Conservation (phyloP, 2,113 vertebrate genomes). For the Eulemur macaco region DNA sequence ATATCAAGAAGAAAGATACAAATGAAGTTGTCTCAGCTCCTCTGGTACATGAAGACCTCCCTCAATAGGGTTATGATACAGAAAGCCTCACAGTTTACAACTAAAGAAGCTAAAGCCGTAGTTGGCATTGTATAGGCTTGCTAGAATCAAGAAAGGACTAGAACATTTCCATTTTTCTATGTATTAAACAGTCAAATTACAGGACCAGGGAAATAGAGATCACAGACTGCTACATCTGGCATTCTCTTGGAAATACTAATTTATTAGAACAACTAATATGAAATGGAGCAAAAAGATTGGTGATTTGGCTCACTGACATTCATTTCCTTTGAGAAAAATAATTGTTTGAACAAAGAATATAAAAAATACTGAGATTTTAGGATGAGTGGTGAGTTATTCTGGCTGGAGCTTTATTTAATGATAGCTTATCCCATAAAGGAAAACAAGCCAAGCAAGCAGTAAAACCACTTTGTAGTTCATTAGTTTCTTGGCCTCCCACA, state of each 20-base stretch:
- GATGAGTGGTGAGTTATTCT: not conserved
- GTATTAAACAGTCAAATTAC: not conserved
- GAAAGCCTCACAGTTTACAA: constrained; percentile 30
- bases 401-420: not conserved
- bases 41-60: not conserved
- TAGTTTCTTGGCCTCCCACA: not conserved
- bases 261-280: constrained; percentile 66
- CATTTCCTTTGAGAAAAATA: constrained; percentile 61
- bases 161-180: constrained; percentile 17
- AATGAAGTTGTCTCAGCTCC: constrained; percentile 57
- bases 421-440: not conserved
- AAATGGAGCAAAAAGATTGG: constrained; percentile 62
- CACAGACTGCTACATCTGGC: constrained; percentile 47
- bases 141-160: constrained; percentile 55
- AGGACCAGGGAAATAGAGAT: constrained; percentile 58
- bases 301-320: constrained; percentile 54
- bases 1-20: constrained; percentile 61
- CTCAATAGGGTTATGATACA: constrained; percentile 28
- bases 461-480: not conserved
- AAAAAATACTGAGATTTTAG: constrained; percentile 27
- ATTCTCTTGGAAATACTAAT: constrained; percentile 67
- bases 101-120: constrained; percentile 47
- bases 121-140: constrained; percentile 54
- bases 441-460: not conserved
- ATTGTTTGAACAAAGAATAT: constrained; percentile 44